Conservation (phyloP, 1,140 invertebrate species). For the Halictus rubicundus region DNA sequence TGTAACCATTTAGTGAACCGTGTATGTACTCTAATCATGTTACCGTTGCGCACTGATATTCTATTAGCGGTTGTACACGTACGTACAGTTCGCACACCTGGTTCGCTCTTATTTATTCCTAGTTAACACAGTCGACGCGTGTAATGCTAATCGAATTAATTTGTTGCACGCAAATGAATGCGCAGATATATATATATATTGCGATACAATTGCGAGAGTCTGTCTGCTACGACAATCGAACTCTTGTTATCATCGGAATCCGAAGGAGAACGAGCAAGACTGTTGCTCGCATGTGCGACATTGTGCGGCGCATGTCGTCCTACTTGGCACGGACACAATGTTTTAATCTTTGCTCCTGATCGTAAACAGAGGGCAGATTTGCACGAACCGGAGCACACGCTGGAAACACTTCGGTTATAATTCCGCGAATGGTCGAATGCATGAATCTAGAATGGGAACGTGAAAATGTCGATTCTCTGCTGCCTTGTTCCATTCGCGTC, state of each 20-base stretch:
- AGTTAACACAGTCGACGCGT: neutral
- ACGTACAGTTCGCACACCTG: too few species aligned
- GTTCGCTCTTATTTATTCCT: neutral
- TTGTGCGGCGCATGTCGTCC: constrained; percentile 32
- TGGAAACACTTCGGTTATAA: neutral
- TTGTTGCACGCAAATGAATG: neutral
- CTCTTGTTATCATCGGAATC: constrained; percentile 45
- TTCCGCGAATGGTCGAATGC: too few species aligned
- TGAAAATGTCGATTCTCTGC: too few species aligned
- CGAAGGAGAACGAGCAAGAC: constrained; percentile 51
- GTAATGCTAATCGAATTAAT: neutral
- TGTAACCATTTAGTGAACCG: too few species aligned
- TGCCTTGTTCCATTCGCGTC: too few species aligned
- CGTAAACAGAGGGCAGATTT: constrained; percentile 31
- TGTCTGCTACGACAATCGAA: constrained; percentile 41
- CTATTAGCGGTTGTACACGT: too few species aligned
- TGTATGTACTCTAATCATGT: too few species aligned
- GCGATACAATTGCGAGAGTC: neutral
- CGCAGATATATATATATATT: too few species aligned
- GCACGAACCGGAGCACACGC: neutral
- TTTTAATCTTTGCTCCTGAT: constrained; percentile 36
- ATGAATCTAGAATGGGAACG: too few species aligned
- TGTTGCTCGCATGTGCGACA: constrained; percentile 56
- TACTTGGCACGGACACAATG: constrained; percentile 45
- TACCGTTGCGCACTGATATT: too few species aligned